Base-by-base conservation (phyloP, 1,140 invertebrate genomes). In the Delia radicum region DNA sequence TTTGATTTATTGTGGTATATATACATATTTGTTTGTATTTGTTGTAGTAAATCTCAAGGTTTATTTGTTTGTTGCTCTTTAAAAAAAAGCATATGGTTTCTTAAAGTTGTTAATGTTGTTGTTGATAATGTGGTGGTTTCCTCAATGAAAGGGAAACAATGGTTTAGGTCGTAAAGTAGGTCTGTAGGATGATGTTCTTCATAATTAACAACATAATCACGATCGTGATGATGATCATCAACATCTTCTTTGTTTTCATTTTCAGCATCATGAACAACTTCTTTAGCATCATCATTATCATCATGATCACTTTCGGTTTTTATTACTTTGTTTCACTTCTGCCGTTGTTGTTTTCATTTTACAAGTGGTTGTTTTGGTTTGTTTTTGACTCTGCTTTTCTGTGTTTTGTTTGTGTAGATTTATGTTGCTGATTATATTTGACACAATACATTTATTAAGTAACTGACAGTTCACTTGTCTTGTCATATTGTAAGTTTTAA, bases 401-500 rank as follows among this genome's bases (percentile, higher is more conserved):
- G 28, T 65, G 62, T 65, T 65, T n/a, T 12, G n/a, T 69, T 33
- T 69, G 29, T 31, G 65, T 69, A 69, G 65, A 69, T 69, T 69
- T 69, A 69, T 69, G 65, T 69, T 69, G 65, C 65, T 69, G 65
- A 69, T 69, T 69, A 33, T 33, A 37, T 69, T 69, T 69, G 65
- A 69, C 65, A 69, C 29, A 69, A 69, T 33, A 69, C 65, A 69
- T 69, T 69, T 69, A 69, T 69, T 69, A 69, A 69, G 37, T 33
- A 69, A 69, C 65, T 69, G 65, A 69, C 65, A 69, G 65, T 69
- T 69, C 65, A 69, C 65, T 69, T 69, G 65, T 69, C 65, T 33
- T 69, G 65, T 69, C 65, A 69, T 69, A 69, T 69, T 69, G 65
- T 33, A 69, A 69, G 65, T 69, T 69, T 69, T 69, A 69, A 69